Conservation (phyloP, 2,113 vertebrate genomes). For the Rhinogobius similis region DNA sequence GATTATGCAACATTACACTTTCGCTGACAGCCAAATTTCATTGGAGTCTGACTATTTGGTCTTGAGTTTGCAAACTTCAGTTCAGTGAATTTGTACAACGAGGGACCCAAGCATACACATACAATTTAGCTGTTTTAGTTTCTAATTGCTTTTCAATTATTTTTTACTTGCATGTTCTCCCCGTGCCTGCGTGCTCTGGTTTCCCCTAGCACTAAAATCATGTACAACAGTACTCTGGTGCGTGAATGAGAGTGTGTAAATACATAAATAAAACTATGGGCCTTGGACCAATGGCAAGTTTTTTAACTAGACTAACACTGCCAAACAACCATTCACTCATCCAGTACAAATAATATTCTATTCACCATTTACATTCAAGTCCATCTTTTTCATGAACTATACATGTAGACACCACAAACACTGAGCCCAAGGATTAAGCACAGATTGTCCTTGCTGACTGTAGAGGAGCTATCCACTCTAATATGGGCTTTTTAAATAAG, state of each 20-base stretch:
- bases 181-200: no score
- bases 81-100: not conserved
- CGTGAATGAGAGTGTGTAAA: no score
- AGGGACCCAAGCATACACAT: not conserved
- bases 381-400: no score
- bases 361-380: not conserved
- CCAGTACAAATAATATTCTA: not conserved
- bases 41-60: not conserved
- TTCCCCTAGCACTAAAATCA: no score
- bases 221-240: no score
- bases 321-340: not conserved
- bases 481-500: not conserved
- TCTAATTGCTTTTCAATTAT: not conserved
- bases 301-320: not conserved
- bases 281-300: not conserved
- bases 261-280: no score
- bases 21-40: not conserved
- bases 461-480: not conserved
- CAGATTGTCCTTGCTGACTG: not conserved
- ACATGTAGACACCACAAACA: not conserved
- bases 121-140: not conserved
- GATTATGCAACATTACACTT: not conserved
- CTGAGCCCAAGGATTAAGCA: not conserved
- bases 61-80: conserved; percentile 6
- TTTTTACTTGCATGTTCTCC: no score